Percentiles rank a stretch among this genome's conserved stretches.
Evolutionary conservation across 2,113 vertebrate genomes (phyloP).

Genomic region (Oplegnathus fasciatus): DNA sequence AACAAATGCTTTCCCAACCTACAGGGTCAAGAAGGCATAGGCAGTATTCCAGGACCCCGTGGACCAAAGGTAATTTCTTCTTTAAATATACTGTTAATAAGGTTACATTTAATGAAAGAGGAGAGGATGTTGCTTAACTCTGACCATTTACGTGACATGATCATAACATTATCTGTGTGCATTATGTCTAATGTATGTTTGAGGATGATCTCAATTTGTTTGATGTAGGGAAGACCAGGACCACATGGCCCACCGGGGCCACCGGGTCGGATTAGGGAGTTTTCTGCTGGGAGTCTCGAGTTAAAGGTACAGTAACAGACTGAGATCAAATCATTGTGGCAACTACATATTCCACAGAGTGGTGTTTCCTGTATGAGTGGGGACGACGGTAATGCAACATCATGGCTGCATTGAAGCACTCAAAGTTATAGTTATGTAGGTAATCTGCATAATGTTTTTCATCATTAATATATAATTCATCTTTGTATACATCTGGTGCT

Average conservation of each 20-base stretch:
- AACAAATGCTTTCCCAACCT: background rate
- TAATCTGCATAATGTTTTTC: background rate
- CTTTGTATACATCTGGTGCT: background rate
- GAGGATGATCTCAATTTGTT: conserved; percentile 1
- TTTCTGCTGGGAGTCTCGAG: background rate
- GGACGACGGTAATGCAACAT: background rate
- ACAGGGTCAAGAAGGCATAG: conserved; percentile 76
- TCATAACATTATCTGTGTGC: background rate
- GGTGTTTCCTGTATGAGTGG: background rate
- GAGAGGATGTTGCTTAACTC: background rate
- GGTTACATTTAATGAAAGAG: background rate
- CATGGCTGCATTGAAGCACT: background rate
- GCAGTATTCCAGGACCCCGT: conserved; percentile 54
- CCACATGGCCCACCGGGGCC: conserved; percentile 90
- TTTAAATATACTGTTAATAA: background rate
- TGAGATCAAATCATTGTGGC: conserved; percentile 1
- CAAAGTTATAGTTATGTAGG: background rate
- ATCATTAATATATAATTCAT: background rate
- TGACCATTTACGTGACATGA: background rate
- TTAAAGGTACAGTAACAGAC: conserved; percentile 57
- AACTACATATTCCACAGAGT: background rate
- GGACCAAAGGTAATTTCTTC: conserved; percentile 67
- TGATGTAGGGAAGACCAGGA: conserved; percentile 86
- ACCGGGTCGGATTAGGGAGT: conserved; percentile 84
- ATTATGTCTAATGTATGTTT: background rate